phyloP scores from a whole-genome alignment of 2,888 invertebrate genomes.

The Caenorhabditis angaria region DNA sequence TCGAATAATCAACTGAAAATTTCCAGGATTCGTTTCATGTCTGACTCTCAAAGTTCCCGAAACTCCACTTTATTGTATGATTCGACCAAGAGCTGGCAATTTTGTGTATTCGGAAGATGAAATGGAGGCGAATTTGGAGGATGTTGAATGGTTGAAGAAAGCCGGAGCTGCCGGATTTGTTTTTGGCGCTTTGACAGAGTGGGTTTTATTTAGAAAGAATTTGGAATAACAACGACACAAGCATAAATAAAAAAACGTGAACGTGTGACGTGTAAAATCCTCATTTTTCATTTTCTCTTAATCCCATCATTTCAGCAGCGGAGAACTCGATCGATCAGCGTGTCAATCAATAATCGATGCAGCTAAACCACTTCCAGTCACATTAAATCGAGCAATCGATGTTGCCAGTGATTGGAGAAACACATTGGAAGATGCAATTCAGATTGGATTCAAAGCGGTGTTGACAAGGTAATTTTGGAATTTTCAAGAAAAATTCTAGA shows the following conservation, averaged over 20 bases:
- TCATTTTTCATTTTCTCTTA: no score
- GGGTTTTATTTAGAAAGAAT: slow-evolving; percentile 11
- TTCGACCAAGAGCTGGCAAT: slow-evolving; percentile 48
- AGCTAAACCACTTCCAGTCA: slow-evolving; percentile 43
- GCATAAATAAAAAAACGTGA: no score
- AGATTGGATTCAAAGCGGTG: slow-evolving; percentile 51
- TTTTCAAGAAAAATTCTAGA: background rate
- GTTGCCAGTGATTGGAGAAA: slow-evolving; percentile 45
- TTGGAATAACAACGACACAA: no score
- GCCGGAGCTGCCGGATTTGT: slow-evolving; percentile 55
- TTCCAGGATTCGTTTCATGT: slow-evolving; percentile 43
- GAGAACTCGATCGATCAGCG: slow-evolving; percentile 32
- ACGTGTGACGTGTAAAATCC: no score
- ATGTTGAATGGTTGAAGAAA: slow-evolving; percentile 46
- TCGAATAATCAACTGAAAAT: no score
- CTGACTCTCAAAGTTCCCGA: slow-evolving; percentile 27
- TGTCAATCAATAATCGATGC: slow-evolving; percentile 39
- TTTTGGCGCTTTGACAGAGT: slow-evolving; percentile 50
- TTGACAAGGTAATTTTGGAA: slow-evolving; percentile 35
- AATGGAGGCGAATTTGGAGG: slow-evolving; percentile 30
- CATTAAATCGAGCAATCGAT: slow-evolving; percentile 55
- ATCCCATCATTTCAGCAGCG: slow-evolving; percentile 23
- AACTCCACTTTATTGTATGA: slow-evolving; percentile 43
- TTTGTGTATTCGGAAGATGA: slow-evolving; percentile 49
- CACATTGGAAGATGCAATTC: slow-evolving; percentile 38